Evolutionary conservation across 2,113 vertebrate species (phyloP).

Genomic region (Meleagris gallopavo): DNA sequence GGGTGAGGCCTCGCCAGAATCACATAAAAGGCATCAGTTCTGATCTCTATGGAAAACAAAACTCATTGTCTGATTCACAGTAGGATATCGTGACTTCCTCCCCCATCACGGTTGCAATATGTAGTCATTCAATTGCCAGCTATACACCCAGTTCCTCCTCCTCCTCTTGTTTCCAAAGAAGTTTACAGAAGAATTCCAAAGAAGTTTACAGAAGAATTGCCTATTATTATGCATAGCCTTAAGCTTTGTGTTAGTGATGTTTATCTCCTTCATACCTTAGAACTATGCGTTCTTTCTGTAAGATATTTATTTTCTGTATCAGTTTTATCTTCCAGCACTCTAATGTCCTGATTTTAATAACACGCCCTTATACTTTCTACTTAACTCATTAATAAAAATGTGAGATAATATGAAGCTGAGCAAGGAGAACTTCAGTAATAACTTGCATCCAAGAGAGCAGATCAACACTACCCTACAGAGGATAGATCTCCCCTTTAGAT

Average conservation of each 20-base stretch:
- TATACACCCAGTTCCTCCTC: neutral
- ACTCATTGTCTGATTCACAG: neutral
- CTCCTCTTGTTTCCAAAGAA: neutral
- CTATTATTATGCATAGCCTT: neutral
- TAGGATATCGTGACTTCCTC: neutral
- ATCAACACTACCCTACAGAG: neutral
- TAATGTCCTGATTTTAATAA: slow-evolving; percentile 5
- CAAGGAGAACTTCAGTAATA: slow-evolving; percentile 12
- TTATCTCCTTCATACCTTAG: neutral
- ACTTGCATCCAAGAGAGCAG: neutral
- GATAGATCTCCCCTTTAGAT: neutral
- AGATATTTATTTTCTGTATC: neutral
- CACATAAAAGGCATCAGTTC: neutral
- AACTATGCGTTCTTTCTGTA: slow-evolving; percentile 3
- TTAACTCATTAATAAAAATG: slow-evolving; percentile 42
- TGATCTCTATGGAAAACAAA: neutral
- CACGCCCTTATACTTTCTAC: slow-evolving; percentile 4
- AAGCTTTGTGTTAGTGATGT: neutral
- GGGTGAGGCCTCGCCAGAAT: neutral
- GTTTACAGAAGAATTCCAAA: neutral
- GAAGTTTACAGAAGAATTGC: slow-evolving; percentile 2
- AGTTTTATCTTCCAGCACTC: neutral
- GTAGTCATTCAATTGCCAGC: neutral
- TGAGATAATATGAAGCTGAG: neutral
- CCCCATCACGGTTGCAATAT: fast-evolving